Evolutionary conservation across 2,797 vertebrate species (phyloP).

Genomic region (Myotis vivesi): DNA sequence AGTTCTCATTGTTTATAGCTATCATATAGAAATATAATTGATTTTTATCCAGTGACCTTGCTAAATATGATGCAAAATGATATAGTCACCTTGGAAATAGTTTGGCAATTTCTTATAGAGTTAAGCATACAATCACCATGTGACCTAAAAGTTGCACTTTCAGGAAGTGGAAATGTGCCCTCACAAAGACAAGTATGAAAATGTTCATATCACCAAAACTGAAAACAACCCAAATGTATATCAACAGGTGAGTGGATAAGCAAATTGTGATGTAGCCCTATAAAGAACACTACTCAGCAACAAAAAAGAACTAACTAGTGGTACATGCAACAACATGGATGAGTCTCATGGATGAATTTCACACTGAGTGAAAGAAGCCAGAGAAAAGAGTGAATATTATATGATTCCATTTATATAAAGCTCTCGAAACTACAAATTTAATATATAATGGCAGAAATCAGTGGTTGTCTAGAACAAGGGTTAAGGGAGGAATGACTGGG

Average conservation of each 20-base stretch:
- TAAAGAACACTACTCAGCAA: constrained; percentile 5
- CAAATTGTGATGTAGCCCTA: not conserved
- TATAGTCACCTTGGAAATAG: not conserved
- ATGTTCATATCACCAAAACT: constrained; percentile 20
- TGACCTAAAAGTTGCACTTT: constrained; percentile 38
- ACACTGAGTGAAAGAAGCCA: not conserved
- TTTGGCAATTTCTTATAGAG: constrained; percentile 18
- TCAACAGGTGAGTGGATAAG: not conserved
- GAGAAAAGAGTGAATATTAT: not conserved
- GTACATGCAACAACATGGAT: not conserved
- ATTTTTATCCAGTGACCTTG: constrained; percentile 38
- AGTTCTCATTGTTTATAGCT: constrained; percentile 1
- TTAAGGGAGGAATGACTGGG: not conserved
- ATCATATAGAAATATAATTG: constrained; percentile 22
- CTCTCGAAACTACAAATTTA: not conserved
- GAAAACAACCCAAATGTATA: not conserved
- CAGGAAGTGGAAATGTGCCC: constrained; percentile 23
- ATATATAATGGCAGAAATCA: not conserved
- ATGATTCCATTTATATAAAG: not conserved
- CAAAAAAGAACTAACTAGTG: not conserved
- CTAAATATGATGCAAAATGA: constrained; percentile 22
- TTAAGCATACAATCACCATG: not conserved
- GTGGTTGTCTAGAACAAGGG: not conserved
- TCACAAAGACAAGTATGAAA: constrained; percentile 14
- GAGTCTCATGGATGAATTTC: not conserved